Base-by-base conservation (phyloP, 2,797 vertebrate species). In the Gadopsis bispinosus region DNA sequence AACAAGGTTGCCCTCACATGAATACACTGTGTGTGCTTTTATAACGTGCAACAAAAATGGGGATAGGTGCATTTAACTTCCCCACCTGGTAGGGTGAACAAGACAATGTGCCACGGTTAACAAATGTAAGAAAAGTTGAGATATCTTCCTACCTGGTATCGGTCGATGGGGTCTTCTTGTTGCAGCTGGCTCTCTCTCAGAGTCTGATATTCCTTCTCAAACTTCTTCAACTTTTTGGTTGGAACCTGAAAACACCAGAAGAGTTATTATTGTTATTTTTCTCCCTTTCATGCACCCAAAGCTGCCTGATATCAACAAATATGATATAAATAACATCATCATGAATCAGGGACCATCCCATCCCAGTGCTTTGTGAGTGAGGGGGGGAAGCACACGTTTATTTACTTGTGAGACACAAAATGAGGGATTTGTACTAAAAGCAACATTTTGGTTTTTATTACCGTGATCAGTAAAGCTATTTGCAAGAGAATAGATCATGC, bases 171-270 rank as follows among this genome's bases (percentile, higher is more conserved):
- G 90, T 99, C 98, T 53, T 99, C 98, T 89, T 99, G 97, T 43
- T 98, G 97, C 59, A 99, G 95, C 93, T 99, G 98, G 65, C 95
- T 98, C 93, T 99, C 98, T 71, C 96, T 95, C 95, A 97, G 95
- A 0, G 96, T 94, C 88, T 97, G 97, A 91, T 99, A 99, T 67
- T 99, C 98, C 93, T 96, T 97, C 92, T 99, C 98, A 96, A 99
- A 99, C 95, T 99, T 99, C 96, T 99, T 99, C 87, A 99, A 95
- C 92, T 99, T 99, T 92, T 99, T 99, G 43, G 97, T 98, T 61
- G 98, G 97, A 84, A 99, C 98, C 98, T 99, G 90, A 51, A 89
- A 80, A 75, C 53, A 77, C 13, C 4, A 73, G 3, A 22, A 67
- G 54, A 65, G 5, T 0, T 45, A 45, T 45, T 16, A 45, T 45